Conservation (phyloP, 2,797 vertebrate genomes). For the Microctenopoma stevenorrisi region DNA sequence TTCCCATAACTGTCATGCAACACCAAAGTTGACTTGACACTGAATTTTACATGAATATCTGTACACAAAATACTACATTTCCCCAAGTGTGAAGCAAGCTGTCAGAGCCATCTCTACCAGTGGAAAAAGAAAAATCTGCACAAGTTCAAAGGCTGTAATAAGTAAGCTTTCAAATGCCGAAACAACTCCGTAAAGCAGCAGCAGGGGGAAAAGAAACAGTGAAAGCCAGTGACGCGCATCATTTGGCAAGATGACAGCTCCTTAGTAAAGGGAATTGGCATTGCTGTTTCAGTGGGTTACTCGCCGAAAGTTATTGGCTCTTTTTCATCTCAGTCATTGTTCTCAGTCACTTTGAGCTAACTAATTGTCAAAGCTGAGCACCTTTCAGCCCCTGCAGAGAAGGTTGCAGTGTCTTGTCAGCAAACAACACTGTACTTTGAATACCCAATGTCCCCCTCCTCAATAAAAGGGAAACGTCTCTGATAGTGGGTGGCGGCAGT, state of each 20-base stretch:
- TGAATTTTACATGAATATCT: slow-evolving; percentile 36
- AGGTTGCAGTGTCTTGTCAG: slow-evolving; percentile 68
- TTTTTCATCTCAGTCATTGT: slow-evolving; percentile 70
- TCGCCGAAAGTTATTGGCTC: slow-evolving; percentile 66
- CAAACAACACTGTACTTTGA: slow-evolving; percentile 72
- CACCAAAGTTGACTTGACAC: slow-evolving; percentile 43
- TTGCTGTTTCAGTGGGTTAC: slow-evolving; percentile 67
- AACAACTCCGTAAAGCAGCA: slow-evolving; percentile 50
- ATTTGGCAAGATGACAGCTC: slow-evolving; percentile 75
- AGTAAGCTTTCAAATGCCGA: slow-evolving; percentile 59
- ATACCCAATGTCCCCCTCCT: slow-evolving; percentile 70
- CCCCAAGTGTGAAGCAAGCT: slow-evolving; percentile 53
- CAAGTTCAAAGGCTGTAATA: slow-evolving; percentile 66
- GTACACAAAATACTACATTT: slow-evolving; percentile 43
- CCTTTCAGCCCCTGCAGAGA: slow-evolving; percentile 72
- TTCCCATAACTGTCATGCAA: slow-evolving; percentile 24
- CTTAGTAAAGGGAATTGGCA: slow-evolving; percentile 70
- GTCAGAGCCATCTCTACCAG: slow-evolving; percentile 45
- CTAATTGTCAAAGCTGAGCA: slow-evolving; percentile 82
- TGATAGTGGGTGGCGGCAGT: slow-evolving; percentile 63
- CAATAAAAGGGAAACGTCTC: slow-evolving; percentile 51
- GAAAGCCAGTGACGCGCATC: slow-evolving; percentile 60
- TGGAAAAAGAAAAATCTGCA: slow-evolving; percentile 10
- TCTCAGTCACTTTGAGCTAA: slow-evolving; percentile 77
- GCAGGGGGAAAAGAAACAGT: slow-evolving; percentile 28